Percentiles rank a stretch among this genome's conserved stretches.
phyloP scores from a whole-genome alignment of 2,113 vertebrate genomes.

The Atractosteus spatula region DNA sequence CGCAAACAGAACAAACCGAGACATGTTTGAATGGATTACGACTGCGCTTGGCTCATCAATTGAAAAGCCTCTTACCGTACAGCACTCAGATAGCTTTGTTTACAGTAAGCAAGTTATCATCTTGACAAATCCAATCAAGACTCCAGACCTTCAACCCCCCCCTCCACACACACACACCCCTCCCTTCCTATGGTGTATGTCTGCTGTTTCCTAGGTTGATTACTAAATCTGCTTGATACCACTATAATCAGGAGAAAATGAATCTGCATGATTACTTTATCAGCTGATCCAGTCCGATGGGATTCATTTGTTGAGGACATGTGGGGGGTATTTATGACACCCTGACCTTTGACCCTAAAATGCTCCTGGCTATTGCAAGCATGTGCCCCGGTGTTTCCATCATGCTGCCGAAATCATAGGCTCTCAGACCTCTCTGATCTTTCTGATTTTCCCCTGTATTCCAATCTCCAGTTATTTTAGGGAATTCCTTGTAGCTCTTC shows the following conservation, averaged over 20 bases:
- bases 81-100: constrained; percentile 35
- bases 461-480: too few species aligned
- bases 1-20: constrained; percentile 22
- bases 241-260: constrained; percentile 33
- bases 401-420: too few species aligned
- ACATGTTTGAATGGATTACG: constrained; percentile 50
- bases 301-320: constrained; percentile 33
- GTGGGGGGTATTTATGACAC: neutral
- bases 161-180: too few species aligned
- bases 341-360: too few species aligned
- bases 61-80: constrained; percentile 33
- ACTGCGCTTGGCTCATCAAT: constrained; percentile 33
- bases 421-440: too few species aligned
- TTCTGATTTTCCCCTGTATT: too few species aligned
- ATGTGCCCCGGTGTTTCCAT: too few species aligned
- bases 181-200: too few species aligned
- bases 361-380: too few species aligned
- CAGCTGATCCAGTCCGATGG: constrained; percentile 52
- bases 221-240: constrained; percentile 37
- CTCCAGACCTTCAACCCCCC: constrained; percentile 11
- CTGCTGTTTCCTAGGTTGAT: constrained; percentile 24
- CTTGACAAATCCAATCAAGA: constrained; percentile 52
- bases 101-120: constrained; percentile 41
- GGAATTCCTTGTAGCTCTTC: too few species aligned
- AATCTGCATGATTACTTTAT: constrained; percentile 56